phyloP scores from a whole-genome alignment of 2,113 vertebrate species.

The Gobio gobio region DNA sequence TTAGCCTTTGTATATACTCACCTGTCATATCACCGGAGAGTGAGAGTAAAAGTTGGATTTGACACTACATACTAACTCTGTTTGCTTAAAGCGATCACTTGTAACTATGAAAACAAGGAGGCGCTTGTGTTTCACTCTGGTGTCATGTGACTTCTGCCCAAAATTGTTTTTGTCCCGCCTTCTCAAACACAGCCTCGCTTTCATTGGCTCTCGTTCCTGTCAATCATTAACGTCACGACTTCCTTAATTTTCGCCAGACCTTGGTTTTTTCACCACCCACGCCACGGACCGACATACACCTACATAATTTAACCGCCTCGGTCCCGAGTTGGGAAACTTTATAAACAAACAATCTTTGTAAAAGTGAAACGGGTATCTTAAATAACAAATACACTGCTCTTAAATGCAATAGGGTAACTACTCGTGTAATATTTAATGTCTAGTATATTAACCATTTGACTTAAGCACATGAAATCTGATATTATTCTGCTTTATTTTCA shows the following conservation, averaged over 20 bases:
- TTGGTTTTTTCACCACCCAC: neutral
- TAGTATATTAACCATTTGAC: neutral
- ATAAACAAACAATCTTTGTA: neutral
- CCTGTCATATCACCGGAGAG: slow-evolving; percentile 53
- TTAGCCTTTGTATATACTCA: slow-evolving; percentile 33
- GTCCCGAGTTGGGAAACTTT: neutral
- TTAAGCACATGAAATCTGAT: neutral
- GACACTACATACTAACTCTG: slow-evolving; percentile 21
- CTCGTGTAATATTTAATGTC: neutral
- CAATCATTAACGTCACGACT: slow-evolving; percentile 44
- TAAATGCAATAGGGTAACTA: neutral
- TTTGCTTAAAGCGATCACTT: slow-evolving; percentile 32
- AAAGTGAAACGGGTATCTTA: neutral
- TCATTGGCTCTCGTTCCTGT: slow-evolving; percentile 29
- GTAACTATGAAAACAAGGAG: slow-evolving; percentile 54
- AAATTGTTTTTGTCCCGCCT: slow-evolving; percentile 51
- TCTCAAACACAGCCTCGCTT: slow-evolving; percentile 6
- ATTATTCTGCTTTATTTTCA: too few relatives aligned
- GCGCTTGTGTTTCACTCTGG: slow-evolving; percentile 53
- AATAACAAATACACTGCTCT: neutral
- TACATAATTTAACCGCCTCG: neutral
- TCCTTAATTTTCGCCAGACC: neutral
- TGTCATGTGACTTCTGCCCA: slow-evolving; percentile 56
- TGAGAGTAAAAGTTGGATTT: slow-evolving; percentile 22
- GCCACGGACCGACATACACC: neutral